These are phyloP conservation scores for Catocala nupta DNA, from an alignment of 2,888 invertebrate genomes.

Conservation along the genomic window DNA sequence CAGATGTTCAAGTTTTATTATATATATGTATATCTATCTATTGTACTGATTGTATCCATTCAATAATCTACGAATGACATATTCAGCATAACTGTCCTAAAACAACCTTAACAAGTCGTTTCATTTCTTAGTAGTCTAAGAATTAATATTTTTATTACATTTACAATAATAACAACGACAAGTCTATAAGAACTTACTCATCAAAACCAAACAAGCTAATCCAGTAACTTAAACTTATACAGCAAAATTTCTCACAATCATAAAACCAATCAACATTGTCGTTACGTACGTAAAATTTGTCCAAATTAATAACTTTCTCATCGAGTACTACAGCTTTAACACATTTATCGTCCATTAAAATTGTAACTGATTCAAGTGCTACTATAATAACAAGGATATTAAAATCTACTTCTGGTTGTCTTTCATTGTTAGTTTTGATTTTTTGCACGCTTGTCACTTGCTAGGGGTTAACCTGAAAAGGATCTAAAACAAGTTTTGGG, in stretches of 20 bases:
- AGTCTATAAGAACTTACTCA: neutral
- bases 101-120: too few relatives aligned
- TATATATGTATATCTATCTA: too few relatives aligned
- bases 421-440: slow-evolving; percentile 72
- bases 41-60: neutral
- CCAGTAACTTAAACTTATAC: slow-evolving; percentile 55
- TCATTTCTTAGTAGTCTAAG: neutral
- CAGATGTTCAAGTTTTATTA: too few relatives aligned
- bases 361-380: slow-evolving; percentile 70
- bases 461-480: slow-evolving; percentile 55
- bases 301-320: slow-evolving; percentile 80
- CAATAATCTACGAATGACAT: neutral
- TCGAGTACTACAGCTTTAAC: slow-evolving; percentile 66
- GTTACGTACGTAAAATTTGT: slow-evolving; percentile 61
- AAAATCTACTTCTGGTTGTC: slow-evolving; percentile 78
- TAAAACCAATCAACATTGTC: slow-evolving; percentile 45
- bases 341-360: slow-evolving; percentile 81
- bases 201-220: slow-evolving; percentile 48
- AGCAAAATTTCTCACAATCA: slow-evolving; percentile 64
- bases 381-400: slow-evolving; percentile 70
- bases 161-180: neutral
- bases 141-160: neutral
- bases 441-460: slow-evolving; percentile 74
- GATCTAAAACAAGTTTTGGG: slow-evolving; percentile 69
- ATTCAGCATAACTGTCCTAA: too few relatives aligned